Evolutionary conservation across 2,113 vertebrate species (phyloP).

Genomic region (Xiphorhynchus elegans): DNA sequence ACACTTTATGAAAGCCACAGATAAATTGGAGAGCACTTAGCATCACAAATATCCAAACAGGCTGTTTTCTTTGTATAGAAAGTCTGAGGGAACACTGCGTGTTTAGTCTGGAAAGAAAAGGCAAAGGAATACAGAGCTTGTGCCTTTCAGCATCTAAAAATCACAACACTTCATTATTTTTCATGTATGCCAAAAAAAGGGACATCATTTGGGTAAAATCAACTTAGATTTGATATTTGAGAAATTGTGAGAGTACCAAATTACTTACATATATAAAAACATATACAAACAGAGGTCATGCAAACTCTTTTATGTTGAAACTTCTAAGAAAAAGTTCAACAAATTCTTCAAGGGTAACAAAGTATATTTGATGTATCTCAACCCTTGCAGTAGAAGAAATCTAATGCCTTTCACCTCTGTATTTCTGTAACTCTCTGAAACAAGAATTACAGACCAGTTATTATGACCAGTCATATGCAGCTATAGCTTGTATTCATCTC

Average conservation of each 20-base stretch:
- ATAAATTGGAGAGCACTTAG: not conserved
- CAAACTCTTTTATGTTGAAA: not conserved
- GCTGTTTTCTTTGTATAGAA: not conserved
- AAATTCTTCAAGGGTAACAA: not conserved
- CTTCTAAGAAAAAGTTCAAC: not conserved
- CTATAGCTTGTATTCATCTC: not conserved
- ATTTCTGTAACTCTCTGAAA: not conserved
- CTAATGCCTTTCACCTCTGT: not conserved
- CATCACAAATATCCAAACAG: not conserved
- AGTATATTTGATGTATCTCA: not conserved
- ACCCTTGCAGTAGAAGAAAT: not conserved
- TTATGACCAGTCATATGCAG: not conserved
- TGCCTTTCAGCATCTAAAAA: not conserved
- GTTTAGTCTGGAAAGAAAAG: not conserved
- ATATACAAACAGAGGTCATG: not conserved
- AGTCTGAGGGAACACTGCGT: not conserved
- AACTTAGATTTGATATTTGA: not conserved
- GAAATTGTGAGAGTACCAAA: not conserved
- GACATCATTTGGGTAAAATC: not conserved
- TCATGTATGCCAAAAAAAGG: not conserved
- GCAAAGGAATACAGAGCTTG: not conserved
- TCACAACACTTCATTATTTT: not conserved
- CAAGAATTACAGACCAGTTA: not conserved
- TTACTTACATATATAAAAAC: not conserved
- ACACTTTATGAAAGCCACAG: not conserved